Base-by-base conservation (phyloP, 2,888 invertebrate species). In the Masnerella sp. region DNA sequence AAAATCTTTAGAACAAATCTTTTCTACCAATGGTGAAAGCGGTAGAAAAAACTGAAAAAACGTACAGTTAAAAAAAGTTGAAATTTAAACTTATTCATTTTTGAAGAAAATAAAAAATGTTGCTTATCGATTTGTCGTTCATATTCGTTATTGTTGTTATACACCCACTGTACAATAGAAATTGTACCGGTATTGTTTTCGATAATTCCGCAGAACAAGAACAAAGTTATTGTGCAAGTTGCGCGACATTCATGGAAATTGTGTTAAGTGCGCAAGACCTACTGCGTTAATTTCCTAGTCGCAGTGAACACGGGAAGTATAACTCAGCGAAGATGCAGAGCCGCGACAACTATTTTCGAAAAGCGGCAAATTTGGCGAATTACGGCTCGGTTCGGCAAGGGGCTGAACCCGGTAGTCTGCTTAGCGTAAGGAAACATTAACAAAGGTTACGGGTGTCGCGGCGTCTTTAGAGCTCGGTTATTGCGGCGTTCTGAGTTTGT, bases 371-470 rank as follows among this genome's bases (percentile, higher is more conserved):
- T 47, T 64, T 43, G 34, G 43, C 25, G 43, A 30, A 40, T 32
- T 8, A 15, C 51, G 5, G 30, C 42, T 40, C 25, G 17, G 42
- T 32, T 51, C 30, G 49, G 45, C 28, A 9, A 17, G 12, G 42
- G 42, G 47, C 28, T 47, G 47, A 59, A 47, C 38, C 7, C 32
- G 36, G 30, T 47, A 36, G 56, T 58, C 49, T 51, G 67, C 42
- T 58, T 67, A 67, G 42, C 20, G 40, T 51, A 40, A 67, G 58
- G 67, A 49, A 67, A 58, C 58, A 65, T 65, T 65, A 65, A 65
- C 54, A 54, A 54, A 65, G 54, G 67, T 67, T 65, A 58, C 49
- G 40, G 58, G 49, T 58, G 58, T 49, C 67, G 34, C 32, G 56
- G 40, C 47, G 42, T 58, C 67, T 56, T 49, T 56, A 67, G n/a